Evolutionary conservation across 2,113 vertebrate genomes (phyloP).

Genomic region (Nasalis larvatus): DNA sequence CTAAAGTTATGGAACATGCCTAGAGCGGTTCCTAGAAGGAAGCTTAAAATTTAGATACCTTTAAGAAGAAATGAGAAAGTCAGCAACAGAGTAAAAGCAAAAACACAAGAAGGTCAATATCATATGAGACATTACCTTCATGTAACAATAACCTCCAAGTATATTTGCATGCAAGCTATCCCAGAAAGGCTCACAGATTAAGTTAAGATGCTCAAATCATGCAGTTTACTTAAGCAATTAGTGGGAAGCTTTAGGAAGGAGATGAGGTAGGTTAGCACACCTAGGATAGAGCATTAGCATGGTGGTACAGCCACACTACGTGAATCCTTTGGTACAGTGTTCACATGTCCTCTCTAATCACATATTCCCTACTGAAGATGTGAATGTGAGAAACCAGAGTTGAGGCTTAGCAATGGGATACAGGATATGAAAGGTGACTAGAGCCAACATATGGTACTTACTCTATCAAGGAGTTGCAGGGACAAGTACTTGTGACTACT

Average conservation of each 20-base stretch:
- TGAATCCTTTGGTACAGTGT: background rate
- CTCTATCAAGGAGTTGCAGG: background rate
- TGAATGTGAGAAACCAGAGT: background rate
- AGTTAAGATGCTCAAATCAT: background rate
- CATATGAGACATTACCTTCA: background rate
- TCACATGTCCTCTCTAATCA: background rate
- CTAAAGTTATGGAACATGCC: background rate
- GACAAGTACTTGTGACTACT: background rate
- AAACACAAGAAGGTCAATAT: background rate
- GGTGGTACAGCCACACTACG: background rate
- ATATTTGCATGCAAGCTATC: background rate
- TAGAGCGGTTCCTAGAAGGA: background rate
- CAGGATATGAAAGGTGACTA: background rate
- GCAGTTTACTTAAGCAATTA: background rate
- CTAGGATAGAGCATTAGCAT: background rate
- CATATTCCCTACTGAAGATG: background rate
- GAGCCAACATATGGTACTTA: background rate
- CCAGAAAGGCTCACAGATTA: background rate
- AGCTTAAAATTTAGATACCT: background rate
- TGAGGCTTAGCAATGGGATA: background rate
- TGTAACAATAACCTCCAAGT: background rate
- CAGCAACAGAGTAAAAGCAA: background rate
- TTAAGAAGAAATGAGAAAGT: background rate
- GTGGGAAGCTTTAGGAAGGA: background rate
- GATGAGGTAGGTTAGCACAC: background rate